A percentile compares a stretch with the other conserved stretches of the same genome.
These are phyloP conservation scores for Acridotheres tristis DNA, from an alignment of 2,797 vertebrate species.

Conservation along the genomic window DNA sequence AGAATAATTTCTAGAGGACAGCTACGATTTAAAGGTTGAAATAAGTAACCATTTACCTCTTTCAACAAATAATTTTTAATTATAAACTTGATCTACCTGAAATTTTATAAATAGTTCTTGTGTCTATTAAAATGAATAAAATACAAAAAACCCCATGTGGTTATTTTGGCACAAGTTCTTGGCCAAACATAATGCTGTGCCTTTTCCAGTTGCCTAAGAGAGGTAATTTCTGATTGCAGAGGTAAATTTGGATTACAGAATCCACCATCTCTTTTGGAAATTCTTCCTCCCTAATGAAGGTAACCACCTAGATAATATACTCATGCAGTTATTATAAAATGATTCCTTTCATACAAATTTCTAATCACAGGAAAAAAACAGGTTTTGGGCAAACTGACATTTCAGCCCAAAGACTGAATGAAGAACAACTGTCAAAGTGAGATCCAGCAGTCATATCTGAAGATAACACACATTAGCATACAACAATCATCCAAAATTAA, in stretches of 20 bases:
- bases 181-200: not conserved
- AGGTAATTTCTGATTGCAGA: not conserved
- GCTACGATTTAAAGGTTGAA: not conserved
- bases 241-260: not conserved
- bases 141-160: rapidly evolving
- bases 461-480: not conserved
- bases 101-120: not conserved
- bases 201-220: not conserved
- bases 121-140: not conserved
- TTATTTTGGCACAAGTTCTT: not conserved
- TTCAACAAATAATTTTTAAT: not conserved
- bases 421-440: not conserved
- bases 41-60: not conserved
- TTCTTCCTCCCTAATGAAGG: not conserved
- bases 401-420: not conserved
- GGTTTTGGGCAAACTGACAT: not conserved
- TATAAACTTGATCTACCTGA: not conserved
- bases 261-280: not conserved
- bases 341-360: not conserved
- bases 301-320: not conserved
- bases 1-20: not conserved
- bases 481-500: not conserved
- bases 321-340: not conserved
- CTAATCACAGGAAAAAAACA: not conserved
- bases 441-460: not conserved